Conservation (phyloP, 2,888 invertebrate genomes). For the Phrixothrix hirtus region DNA sequence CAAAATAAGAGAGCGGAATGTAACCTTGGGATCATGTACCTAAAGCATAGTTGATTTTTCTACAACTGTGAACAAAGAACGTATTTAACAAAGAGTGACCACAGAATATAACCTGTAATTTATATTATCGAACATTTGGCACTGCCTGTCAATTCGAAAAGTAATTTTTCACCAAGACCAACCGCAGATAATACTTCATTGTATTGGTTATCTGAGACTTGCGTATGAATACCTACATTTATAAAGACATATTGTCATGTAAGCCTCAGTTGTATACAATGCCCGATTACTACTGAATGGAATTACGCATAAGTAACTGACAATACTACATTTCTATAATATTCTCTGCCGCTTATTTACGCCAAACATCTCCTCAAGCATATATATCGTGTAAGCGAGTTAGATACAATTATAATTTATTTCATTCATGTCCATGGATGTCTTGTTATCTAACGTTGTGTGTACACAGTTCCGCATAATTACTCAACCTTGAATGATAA, state of each 20-base stretch:
- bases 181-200: constrained; percentile 12
- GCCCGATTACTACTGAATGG: constrained; percentile 28
- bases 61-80: background rate
- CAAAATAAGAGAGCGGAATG: too few species aligned
- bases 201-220: constrained; percentile 19
- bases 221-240: constrained; percentile 19
- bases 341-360: constrained; percentile 7
- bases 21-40: too few species aligned
- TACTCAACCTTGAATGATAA: background rate
- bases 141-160: constrained; percentile 12
- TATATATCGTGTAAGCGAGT: too few species aligned
- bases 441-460: constrained; percentile 1
- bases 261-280: constrained; percentile 26
- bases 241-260: constrained; percentile 30
- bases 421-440: constrained; percentile 7
- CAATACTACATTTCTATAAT: constrained; percentile 14
- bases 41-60: too few species aligned
- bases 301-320: constrained; percentile 22
- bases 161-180: constrained; percentile 8
- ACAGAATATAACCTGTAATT: constrained; percentile 3
- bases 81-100: background rate
- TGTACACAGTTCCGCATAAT: constrained; percentile 4
- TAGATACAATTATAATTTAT: constrained; percentile 12
- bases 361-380: background rate
- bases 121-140: constrained; percentile 7